Evolutionary conservation across 2,888 invertebrate genomes (phyloP).

Genomic region (Tipula unca): DNA sequence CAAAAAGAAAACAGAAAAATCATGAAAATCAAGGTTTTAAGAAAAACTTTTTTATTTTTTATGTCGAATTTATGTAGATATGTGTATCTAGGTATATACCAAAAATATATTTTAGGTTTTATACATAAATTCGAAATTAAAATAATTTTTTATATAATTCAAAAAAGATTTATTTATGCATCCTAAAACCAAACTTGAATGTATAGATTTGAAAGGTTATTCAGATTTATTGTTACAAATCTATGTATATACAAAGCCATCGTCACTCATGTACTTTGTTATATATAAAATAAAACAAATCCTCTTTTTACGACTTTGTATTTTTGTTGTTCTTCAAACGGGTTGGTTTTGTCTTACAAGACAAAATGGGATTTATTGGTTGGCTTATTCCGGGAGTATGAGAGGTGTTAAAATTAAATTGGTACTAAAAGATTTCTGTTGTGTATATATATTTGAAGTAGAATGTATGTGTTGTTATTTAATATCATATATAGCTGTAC

Average conservation of each 20-base stretch:
- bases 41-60: too few relatives aligned
- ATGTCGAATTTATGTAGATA: not conserved
- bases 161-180: not conserved
- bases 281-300: not conserved
- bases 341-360: not conserved
- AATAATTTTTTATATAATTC: not conserved
- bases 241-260: not conserved
- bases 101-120: not conserved
- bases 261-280: not conserved
- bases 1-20: not conserved
- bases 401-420: not conserved
- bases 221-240: not conserved
- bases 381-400: not conserved
- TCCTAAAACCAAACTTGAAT: not conserved
- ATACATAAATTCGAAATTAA: not conserved
- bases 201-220: not conserved
- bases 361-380: not conserved
- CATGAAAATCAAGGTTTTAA: not conserved
- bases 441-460: too few relatives aligned
- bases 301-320: not conserved
- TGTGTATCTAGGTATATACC: not conserved
- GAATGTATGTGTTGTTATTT: too few relatives aligned
- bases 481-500: too few relatives aligned
- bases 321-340: not conserved
- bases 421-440: not conserved